Conservation (phyloP, 2,797 vertebrate species). For the Rhincodon typus region DNA sequence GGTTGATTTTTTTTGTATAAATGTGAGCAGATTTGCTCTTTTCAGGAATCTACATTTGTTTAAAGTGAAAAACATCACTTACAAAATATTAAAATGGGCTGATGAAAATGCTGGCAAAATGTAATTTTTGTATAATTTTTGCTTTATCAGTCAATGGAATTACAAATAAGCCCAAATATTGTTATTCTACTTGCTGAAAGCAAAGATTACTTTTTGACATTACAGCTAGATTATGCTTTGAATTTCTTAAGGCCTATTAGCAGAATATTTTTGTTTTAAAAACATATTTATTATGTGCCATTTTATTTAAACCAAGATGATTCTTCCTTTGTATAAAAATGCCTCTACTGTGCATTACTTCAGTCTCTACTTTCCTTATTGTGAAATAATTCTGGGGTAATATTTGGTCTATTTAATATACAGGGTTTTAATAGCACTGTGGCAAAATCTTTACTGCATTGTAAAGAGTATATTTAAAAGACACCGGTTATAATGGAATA, state of each 20-base stretch:
- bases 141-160: not conserved
- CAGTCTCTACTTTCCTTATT: not conserved
- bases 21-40: not conserved
- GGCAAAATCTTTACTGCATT: not conserved
- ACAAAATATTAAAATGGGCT: not conserved
- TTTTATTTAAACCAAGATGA: not conserved
- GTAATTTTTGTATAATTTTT: not conserved
- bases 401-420: not conserved
- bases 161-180: constrained; percentile 1
- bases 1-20: not conserved
- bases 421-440: not conserved
- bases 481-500: not conserved
- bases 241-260: not conserved
- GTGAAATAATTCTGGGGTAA: not conserved
- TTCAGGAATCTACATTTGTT: not conserved
- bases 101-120: not conserved
- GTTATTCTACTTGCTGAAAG: not conserved
- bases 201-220: not conserved
- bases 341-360: not conserved
- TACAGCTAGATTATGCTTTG: not conserved
- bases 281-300: not conserved
- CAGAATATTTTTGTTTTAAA: not conserved
- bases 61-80: not conserved
- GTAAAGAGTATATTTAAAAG: not conserved
- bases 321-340: not conserved